phyloP scores from a whole-genome alignment of 2,888 invertebrate species.

The Philaethria dido region DNA sequence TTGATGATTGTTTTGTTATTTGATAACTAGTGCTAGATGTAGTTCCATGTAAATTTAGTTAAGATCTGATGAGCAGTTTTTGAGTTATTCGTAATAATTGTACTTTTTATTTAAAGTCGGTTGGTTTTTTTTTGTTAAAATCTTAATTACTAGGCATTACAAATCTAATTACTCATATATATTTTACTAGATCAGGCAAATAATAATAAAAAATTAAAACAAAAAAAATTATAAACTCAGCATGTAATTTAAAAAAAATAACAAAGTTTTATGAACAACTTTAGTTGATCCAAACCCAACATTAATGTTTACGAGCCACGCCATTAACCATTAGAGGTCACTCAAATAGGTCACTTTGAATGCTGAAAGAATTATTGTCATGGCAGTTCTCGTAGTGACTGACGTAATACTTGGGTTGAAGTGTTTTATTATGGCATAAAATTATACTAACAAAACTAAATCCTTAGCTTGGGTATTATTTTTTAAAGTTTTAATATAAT shows the following conservation, averaged over 20 bases:
- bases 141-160: no score
- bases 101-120: no score
- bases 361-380: slow-evolving; percentile 18
- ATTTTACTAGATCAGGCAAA: no score
- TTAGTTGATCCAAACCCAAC: neutral
- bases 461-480: neutral
- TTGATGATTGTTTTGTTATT: no score
- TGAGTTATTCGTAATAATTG: no score
- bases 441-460: neutral
- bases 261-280: neutral
- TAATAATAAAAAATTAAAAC: no score
- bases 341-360: slow-evolving; percentile 19
- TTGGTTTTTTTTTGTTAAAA: no score
- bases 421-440: neutral
- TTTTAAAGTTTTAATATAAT: no score
- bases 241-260: neutral
- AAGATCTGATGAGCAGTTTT: no score
- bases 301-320: slow-evolving; percentile 17
- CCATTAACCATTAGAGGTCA: slow-evolving; percentile 23
- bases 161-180: no score
- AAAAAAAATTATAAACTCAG: neutral
- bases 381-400: neutral
- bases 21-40: no score
- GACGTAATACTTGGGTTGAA: neutral
- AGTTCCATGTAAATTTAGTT: no score